Evolutionary conservation across 1,140 invertebrate genomes (phyloP).

Genomic region (Pseudomyrmex pallidus): DNA sequence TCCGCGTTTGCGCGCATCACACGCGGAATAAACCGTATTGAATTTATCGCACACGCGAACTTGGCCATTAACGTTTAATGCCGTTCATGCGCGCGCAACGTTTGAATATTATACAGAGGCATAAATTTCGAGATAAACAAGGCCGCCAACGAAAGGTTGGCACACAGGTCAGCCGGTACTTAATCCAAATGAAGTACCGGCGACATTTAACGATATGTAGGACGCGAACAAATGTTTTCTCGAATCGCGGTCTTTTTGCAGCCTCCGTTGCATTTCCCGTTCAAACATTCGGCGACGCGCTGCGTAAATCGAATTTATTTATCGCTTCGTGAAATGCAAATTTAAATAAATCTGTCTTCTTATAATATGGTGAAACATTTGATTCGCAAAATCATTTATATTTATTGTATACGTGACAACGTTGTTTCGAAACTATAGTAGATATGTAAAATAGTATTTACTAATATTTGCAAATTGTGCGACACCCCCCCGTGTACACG

Average conservation of each 20-base stretch:
- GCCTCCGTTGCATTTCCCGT: background rate
- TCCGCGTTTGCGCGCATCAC: background rate
- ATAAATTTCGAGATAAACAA: constrained; percentile 36
- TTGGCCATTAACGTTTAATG: constrained; percentile 30
- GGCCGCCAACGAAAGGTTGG: background rate
- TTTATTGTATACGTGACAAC: background rate
- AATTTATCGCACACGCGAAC: constrained; percentile 17
- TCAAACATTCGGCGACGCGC: constrained; percentile 20
- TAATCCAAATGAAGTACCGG: constrained; percentile 58
- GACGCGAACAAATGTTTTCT: constrained; percentile 53
- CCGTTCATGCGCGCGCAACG: background rate
- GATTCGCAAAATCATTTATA: background rate
- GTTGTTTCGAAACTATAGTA: background rate
- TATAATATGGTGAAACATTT: too few relatives aligned
- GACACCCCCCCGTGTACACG: too few relatives aligned
- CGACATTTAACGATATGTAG: constrained; percentile 50
- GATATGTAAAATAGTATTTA: too few relatives aligned
- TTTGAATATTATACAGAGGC: constrained; percentile 23
- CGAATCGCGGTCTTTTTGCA: constrained; percentile 29
- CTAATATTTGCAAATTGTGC: too few relatives aligned
- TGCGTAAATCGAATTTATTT: constrained; percentile 7
- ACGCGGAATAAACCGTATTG: background rate
- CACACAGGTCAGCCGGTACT: background rate
- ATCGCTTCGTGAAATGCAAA: background rate
- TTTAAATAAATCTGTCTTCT: constrained; percentile 4